Percentiles rank a stretch among this genome's conserved stretches.
Conservation (phyloP, 2,797 vertebrate genomes). For the Synanceia verrucosa region DNA sequence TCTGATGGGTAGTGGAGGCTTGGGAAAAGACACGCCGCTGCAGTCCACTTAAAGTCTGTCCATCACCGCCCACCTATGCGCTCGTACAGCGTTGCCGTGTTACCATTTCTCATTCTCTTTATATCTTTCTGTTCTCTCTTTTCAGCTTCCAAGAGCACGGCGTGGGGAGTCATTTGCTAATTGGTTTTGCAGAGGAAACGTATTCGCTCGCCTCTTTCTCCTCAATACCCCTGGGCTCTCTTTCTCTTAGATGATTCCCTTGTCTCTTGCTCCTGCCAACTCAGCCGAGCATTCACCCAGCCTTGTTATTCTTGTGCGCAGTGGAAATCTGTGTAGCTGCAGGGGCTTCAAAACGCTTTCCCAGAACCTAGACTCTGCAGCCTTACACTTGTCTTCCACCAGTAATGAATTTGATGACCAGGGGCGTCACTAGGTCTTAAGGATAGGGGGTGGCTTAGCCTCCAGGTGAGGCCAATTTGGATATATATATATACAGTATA, state of each 20-base stretch:
- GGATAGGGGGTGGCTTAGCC: too few species aligned
- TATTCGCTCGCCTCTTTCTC: constrained; percentile 73
- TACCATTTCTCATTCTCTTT: constrained; percentile 60
- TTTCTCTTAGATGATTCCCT: constrained; percentile 78
- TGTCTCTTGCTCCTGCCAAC: constrained; percentile 77
- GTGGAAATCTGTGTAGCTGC: constrained; percentile 66
- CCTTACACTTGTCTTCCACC: constrained; percentile 30
- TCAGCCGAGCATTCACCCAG: constrained; percentile 71
- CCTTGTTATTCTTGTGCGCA: constrained; percentile 71
- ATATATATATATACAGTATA: too few species aligned
- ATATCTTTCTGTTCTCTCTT: constrained; percentile 60
- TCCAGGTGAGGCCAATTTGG: too few species aligned
- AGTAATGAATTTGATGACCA: constrained; percentile 34
- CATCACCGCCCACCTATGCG: constrained; percentile 60
- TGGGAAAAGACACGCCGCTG: background rate
- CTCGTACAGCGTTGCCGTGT: constrained; percentile 41
- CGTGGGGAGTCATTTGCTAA: constrained; percentile 81
- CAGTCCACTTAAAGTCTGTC: constrained; percentile 54
- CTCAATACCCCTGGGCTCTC: constrained; percentile 74
- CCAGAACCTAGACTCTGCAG: constrained; percentile 39
- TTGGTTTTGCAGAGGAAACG: constrained; percentile 80
- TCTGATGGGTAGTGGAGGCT: constrained; percentile 24
- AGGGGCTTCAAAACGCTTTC: constrained; percentile 59
- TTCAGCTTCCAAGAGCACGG: constrained; percentile 67
- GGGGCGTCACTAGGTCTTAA: too few species aligned